A percentile compares a stretch with the other conserved stretches of the same genome.
Conservation (phyloP, 2,888 invertebrate species). For the Xestia ashworthii region DNA sequence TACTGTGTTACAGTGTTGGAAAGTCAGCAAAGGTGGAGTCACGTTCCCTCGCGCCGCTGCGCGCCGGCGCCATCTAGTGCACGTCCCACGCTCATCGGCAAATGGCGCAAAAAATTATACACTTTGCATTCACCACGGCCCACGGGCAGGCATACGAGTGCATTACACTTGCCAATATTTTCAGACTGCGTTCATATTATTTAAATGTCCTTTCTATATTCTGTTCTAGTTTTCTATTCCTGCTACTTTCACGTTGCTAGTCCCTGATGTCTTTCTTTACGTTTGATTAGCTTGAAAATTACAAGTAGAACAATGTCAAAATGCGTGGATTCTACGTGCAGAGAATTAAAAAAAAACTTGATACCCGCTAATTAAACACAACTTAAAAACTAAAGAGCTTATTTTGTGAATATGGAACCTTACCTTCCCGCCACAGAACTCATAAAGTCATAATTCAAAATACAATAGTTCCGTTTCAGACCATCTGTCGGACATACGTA, state of each 20-base stretch:
- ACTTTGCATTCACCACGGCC: slow-evolving; percentile 70
- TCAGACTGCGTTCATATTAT: slow-evolving; percentile 42
- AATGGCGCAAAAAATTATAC: slow-evolving; percentile 87
- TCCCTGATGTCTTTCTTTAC: slow-evolving; percentile 10
- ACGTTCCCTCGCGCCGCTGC: slow-evolving; percentile 71
- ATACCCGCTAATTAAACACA: not conserved
- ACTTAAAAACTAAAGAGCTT: not conserved
- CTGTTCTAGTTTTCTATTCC: slow-evolving; percentile 40
- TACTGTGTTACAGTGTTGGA: slow-evolving; percentile 40
- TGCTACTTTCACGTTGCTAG: slow-evolving; percentile 21
- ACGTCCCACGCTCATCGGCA: slow-evolving; percentile 74
- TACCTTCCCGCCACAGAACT: not conserved
- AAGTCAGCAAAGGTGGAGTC: slow-evolving; percentile 62
- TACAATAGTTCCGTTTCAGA: slow-evolving; percentile 31
- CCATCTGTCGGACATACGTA: slow-evolving; percentile 28
- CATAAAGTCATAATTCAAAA: slow-evolving; percentile 19
- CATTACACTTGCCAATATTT: slow-evolving; percentile 66
- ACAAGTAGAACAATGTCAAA: slow-evolving; percentile 25
- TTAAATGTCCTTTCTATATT: slow-evolving; percentile 46
- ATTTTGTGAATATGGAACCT: not conserved
- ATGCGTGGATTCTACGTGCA: slow-evolving; percentile 15
- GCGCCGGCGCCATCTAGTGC: slow-evolving; percentile 72
- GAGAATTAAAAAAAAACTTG: not conserved
- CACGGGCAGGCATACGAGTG: slow-evolving; percentile 56
- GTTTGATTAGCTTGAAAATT: slow-evolving; percentile 7